phyloP scores from a whole-genome alignment of 1,140 invertebrate species.

The Saccostrea glomerata region DNA sequence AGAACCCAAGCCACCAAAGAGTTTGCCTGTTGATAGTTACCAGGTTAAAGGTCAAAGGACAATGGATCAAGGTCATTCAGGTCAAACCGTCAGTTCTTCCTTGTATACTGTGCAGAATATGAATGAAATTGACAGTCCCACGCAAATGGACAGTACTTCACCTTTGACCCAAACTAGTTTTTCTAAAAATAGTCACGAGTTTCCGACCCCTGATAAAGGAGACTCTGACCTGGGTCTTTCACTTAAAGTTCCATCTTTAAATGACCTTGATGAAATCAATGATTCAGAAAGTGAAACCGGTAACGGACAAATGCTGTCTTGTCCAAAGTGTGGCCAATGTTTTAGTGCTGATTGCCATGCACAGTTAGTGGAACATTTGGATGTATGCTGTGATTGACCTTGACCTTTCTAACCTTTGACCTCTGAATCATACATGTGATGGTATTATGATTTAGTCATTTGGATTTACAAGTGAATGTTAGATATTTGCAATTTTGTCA shows the following conservation, averaged over 20 bases:
- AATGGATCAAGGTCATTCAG: not conserved
- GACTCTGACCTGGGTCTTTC: conserved; percentile 17
- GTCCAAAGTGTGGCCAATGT: conserved; percentile 40
- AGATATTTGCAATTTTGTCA: not conserved
- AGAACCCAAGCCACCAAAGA: not conserved
- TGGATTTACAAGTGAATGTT: not conserved
- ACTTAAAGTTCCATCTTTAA: conserved; percentile 9
- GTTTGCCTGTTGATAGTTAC: not conserved
- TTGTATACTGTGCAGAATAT: not conserved
- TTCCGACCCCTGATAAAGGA: not conserved
- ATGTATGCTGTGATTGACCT: conserved; percentile 33
- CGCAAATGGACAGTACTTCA: conserved; percentile 1
- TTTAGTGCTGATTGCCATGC: conserved; percentile 23
- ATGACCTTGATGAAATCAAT: conserved; percentile 37
- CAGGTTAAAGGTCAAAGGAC: not conserved
- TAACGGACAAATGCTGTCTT: conserved; percentile 32
- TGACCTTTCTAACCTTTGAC: conserved; percentile 1
- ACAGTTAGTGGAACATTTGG: conserved; percentile 34
- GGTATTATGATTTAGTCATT: not conserved
- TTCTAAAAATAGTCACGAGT: conserved; percentile 13
- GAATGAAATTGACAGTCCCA: not conserved
- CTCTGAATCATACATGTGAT: not conserved
- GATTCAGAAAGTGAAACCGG: not conserved
- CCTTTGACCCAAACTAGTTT: not conserved
- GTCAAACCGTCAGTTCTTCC: not conserved